Evolutionary conservation across 2,888 invertebrate genomes (phyloP).

Genomic region (Catocala fraxini): DNA sequence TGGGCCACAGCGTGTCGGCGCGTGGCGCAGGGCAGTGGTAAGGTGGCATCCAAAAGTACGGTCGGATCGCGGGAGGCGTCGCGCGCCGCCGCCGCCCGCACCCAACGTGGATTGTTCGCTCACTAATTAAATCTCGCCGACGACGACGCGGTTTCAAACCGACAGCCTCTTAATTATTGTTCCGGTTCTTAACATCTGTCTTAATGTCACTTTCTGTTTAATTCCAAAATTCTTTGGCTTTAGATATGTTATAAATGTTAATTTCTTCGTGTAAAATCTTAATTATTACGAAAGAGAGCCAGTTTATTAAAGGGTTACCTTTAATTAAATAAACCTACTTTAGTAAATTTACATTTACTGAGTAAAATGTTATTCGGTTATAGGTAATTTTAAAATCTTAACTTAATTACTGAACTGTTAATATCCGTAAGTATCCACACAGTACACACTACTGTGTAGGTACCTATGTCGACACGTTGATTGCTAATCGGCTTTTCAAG

Average conservation of each 20-base stretch:
- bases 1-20: background rate
- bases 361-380: slow-evolving; percentile 9
- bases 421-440: slow-evolving; percentile 6
- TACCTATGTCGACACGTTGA: slow-evolving; percentile 13
- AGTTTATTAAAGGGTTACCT: slow-evolving; percentile 24
- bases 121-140: slow-evolving; percentile 86
- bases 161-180: slow-evolving; percentile 87
- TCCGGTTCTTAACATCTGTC: slow-evolving; percentile 85
- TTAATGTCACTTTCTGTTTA: slow-evolving; percentile 84
- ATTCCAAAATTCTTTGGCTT: slow-evolving; percentile 75
- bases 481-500: slow-evolving; percentile 40
- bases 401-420: slow-evolving; percentile 29
- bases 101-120: slow-evolving; percentile 71
- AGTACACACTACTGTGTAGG: background rate
- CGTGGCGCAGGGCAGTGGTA: slow-evolving; percentile 1
- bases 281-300: slow-evolving; percentile 42
- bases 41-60: slow-evolving; percentile 46
- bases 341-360: slow-evolving; percentile 11
- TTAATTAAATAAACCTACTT: slow-evolving; percentile 28
- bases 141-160: slow-evolving; percentile 82
- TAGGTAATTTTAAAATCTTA: slow-evolving; percentile 24
- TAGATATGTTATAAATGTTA: slow-evolving; percentile 66
- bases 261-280: slow-evolving; percentile 62
- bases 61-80: slow-evolving; percentile 42
- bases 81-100: slow-evolving; percentile 18